A percentile compares a stretch with the other conserved stretches of the same genome.
Evolutionary conservation across 2,113 vertebrate genomes (phyloP).

Genomic region (Lucifuga dentata): DNA sequence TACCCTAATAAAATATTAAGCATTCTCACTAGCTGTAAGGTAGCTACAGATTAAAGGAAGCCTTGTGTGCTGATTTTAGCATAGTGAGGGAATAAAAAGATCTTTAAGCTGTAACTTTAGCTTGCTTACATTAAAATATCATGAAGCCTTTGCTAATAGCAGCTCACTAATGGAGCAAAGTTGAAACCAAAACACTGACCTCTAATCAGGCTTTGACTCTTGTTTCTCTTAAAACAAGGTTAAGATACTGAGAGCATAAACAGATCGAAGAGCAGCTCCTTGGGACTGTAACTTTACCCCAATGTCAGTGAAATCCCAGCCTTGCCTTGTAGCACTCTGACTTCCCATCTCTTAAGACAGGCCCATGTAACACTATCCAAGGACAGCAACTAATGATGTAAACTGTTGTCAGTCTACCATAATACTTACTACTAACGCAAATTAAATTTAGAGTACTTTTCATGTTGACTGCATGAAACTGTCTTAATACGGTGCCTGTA

Average conservation of each 20-base stretch:
- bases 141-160: background rate
- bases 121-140: slow-evolving; percentile 14
- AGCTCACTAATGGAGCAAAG: background rate
- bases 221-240: slow-evolving; percentile 21
- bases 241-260: slow-evolving; percentile 49
- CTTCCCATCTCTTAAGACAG: slow-evolving; percentile 20
- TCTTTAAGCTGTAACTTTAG: slow-evolving; percentile 2
- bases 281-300: slow-evolving; percentile 36
- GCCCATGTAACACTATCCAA: slow-evolving; percentile 40
- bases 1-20: slow-evolving; percentile 43
- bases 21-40: background rate
- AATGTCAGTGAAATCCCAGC: slow-evolving; percentile 38
- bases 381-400: slow-evolving; percentile 4
- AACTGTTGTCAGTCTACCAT: slow-evolving; percentile 5
- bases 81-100: background rate
- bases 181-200: slow-evolving; percentile 14
- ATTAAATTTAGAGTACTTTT: background rate
- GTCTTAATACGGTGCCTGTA: background rate
- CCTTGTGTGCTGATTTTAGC: background rate
- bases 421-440: background rate
- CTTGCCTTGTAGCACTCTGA: slow-evolving; percentile 12
- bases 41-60: slow-evolving; percentile 20
- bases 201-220: slow-evolving; percentile 10
- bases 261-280: slow-evolving; percentile 57
- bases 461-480: too few species aligned